phyloP scores from a whole-genome alignment of 2,797 vertebrate genomes.

The Sebastes minor region DNA sequence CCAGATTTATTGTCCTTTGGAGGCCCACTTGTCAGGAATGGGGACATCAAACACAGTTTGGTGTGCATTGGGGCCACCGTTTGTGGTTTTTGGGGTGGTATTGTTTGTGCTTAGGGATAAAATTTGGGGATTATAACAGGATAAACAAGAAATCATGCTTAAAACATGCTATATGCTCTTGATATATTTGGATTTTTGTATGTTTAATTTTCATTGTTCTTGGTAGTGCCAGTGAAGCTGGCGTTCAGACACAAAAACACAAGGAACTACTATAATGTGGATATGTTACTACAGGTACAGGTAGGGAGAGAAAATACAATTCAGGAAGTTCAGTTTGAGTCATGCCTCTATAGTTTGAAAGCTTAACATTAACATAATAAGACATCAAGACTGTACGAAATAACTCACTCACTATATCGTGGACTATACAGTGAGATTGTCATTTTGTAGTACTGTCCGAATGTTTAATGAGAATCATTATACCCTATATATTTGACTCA shows the following conservation, averaged over 20 bases:
- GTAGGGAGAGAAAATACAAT: not conserved
- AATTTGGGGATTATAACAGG: not conserved
- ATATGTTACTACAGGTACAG: not conserved
- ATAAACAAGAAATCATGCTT: not conserved
- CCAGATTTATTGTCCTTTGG: conserved; percentile 73
- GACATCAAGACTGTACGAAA: not conserved
- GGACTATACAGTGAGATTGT: too few species aligned
- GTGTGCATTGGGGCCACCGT: not conserved
- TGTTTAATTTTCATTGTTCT: not conserved
- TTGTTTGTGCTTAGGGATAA: not conserved
- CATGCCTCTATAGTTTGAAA: not conserved
- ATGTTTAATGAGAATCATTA: too few species aligned
- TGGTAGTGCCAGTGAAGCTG: not conserved
- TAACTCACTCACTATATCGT: too few species aligned
- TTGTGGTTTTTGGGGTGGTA: not conserved
- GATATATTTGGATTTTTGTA: not conserved
- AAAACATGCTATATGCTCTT: not conserved
- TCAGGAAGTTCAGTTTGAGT: not conserved
- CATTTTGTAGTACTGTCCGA: too few species aligned
- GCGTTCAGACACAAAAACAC: not conserved
- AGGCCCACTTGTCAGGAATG: conserved; percentile 64
- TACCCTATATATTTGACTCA: too few species aligned
- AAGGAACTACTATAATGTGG: not conserved
- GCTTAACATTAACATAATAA: not conserved
- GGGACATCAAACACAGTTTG: conserved; percentile 52